Base-by-base conservation (phyloP, 2,888 invertebrate genomes). In the Melanchra persicariae region DNA sequence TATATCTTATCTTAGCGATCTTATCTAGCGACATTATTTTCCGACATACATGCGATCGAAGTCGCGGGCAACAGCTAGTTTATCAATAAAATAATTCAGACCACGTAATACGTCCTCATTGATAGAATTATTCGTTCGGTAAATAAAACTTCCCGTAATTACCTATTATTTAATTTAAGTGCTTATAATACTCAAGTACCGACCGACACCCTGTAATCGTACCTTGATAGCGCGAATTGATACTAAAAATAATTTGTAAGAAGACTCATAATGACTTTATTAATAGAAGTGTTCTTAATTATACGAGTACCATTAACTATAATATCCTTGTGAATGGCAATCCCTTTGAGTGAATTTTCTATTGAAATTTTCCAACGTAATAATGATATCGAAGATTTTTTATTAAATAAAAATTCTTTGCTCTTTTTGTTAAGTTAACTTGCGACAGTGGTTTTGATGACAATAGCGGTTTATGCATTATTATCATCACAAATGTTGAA, bases 251-350 rank as follows among this genome's bases (percentile, higher is more conserved):
- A 24, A 63, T 43, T 60, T 34, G 24, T 37, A 4, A 17, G 19
- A 34, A 24, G 30, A 15, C 49, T 24, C 17, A n/a, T 63, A 55
- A 67, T 55, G 47, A 74, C 37, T 67, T 63, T 67, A 63, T 59
- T 67, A 47, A 62, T 67, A 59, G 47, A 40, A 73, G 59, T 58
- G 47, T 67, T 54, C 43, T 37, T 62, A 72, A 66, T 63, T 49
- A 66, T 8, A n/a, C n/a, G n/a, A n/a, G n/a, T n/a, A 24, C 15
- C 22, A 60, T 64, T 60, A 34, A 40, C 19, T 34, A n/a, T 19
- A 37, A 73, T 60, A 60, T 67, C 19, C 24, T 55, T 58, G 17
- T 8, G 26, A 49, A 34, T n/a, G 49, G 51, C 9, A 55, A 47
- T 24, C 22, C n/a, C 40, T 52, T 74, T 62, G 22, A 43, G 8